phyloP scores from a whole-genome alignment of 2,113 vertebrate genomes.

The Panthera uncia region DNA sequence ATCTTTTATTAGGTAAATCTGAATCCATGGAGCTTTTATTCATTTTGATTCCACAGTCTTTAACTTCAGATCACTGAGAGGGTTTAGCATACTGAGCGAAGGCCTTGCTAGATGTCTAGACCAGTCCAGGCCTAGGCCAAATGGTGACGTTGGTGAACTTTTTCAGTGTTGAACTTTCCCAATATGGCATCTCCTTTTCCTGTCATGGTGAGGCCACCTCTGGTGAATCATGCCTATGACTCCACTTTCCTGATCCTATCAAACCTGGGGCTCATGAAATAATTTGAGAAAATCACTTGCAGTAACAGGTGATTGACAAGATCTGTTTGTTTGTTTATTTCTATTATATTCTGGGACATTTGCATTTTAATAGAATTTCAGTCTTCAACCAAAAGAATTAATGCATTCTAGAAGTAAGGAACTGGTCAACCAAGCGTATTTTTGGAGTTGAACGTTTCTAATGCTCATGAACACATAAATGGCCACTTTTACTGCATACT shows the following conservation, averaged over 20 bases:
- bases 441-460: not conserved
- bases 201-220: not conserved
- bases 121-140: not conserved
- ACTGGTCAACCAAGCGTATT: constrained; percentile 24
- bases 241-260: not conserved
- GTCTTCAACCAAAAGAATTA: constrained; percentile 40
- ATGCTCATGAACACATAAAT: not conserved
- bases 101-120: not conserved
- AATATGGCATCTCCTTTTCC: not conserved
- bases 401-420: constrained; percentile 29
- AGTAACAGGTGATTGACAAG: constrained; percentile 22
- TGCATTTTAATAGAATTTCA: constrained; percentile 55
- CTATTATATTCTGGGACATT: constrained; percentile 16
- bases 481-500: not conserved
- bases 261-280: constrained; percentile 23
- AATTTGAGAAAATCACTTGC: constrained; percentile 33
- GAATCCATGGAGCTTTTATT: not conserved
- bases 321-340: not conserved
- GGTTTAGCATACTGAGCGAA: not conserved
- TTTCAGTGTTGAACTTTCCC: not conserved
- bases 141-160: not conserved
- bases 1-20: not conserved
- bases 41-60: not conserved
- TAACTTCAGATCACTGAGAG: not conserved
- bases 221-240: not conserved